A percentile compares a stretch with the other conserved stretches of the same genome.
phyloP scores from a whole-genome alignment of 2,797 vertebrate genomes.

The Lithobates sylvaticus region DNA sequence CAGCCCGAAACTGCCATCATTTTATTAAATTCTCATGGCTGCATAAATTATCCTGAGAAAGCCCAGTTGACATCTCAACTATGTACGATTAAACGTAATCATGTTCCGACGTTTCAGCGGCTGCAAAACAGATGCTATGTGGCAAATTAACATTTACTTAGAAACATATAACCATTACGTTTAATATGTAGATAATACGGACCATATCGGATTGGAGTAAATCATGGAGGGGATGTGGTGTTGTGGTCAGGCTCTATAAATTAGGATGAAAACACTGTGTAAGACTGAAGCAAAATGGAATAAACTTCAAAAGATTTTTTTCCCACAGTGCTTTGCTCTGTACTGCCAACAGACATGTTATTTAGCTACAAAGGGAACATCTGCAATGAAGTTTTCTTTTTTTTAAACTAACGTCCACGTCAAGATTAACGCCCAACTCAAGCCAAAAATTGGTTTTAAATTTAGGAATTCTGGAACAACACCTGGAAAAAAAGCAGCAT shows the following conservation, averaged over 20 bases:
- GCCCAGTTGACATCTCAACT: conserved; percentile 55
- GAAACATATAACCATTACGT: conserved; percentile 31
- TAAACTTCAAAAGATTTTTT: too few relatives aligned
- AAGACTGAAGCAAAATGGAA: not conserved
- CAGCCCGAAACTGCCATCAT: conserved; percentile 32
- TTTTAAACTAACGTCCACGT: too few relatives aligned
- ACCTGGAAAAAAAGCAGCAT: too few relatives aligned
- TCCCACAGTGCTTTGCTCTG: too few relatives aligned
- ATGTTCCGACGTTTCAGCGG: conserved; percentile 50
- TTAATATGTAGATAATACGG: conserved; percentile 50
- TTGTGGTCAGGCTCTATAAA: conserved; percentile 32
- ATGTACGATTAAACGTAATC: conserved; percentile 54
- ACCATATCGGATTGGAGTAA: conserved; percentile 34
- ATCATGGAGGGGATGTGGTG: conserved; percentile 7
- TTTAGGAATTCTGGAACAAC: too few relatives aligned
- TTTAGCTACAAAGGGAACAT: too few relatives aligned
- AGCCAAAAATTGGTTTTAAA: too few relatives aligned
- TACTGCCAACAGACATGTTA: too few relatives aligned
- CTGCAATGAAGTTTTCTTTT: too few relatives aligned
- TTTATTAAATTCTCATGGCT: conserved; percentile 62
- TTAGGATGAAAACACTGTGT: not conserved
- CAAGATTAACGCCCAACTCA: too few relatives aligned
- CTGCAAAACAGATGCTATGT: conserved; percentile 59
- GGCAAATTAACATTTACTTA: conserved; percentile 52
- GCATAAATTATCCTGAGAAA: conserved; percentile 59